Evolutionary conservation across 2,113 vertebrate species (phyloP).

Genomic region (Spermophilus dauricus): DNA sequence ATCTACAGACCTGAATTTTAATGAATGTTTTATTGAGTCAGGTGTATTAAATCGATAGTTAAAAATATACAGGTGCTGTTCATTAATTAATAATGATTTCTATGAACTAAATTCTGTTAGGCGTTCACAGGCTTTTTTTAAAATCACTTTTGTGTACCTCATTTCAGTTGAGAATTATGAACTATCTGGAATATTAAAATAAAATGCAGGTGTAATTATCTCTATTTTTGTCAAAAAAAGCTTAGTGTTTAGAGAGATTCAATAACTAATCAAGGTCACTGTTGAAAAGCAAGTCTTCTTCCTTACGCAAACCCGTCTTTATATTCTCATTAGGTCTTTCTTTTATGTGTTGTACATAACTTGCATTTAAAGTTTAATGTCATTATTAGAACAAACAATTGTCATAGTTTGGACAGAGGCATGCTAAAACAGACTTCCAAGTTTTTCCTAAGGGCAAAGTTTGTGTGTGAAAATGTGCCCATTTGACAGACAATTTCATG

Average conservation of each 20-base stretch:
- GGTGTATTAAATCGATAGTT: not conserved
- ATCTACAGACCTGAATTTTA: not conserved
- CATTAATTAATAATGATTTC: conserved; percentile 31
- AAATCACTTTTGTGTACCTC: not conserved
- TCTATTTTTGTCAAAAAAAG: not conserved
- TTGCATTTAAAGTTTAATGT: not conserved
- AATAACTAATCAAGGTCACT: not conserved
- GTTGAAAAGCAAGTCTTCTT: not conserved
- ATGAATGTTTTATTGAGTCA: not conserved
- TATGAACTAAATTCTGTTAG: not conserved
- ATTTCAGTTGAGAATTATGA: not conserved
- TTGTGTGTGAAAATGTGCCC: not conserved
- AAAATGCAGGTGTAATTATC: not conserved
- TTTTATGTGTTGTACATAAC: not conserved
- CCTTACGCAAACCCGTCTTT: not conserved
- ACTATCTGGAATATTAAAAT: not conserved
- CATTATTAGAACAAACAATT: not conserved
- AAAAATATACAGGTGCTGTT: not conserved
- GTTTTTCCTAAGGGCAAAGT: not conserved
- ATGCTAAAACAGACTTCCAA: not conserved
- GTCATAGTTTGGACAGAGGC: conserved; percentile 31
- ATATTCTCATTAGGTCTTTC: not conserved
- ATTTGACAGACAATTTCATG: not conserved
- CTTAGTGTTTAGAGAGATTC: not conserved
- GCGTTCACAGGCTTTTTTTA: not conserved